These are phyloP conservation scores for Lysandra coridon DNA, from an alignment of 2,888 invertebrate species.

Conservation along the genomic window DNA sequence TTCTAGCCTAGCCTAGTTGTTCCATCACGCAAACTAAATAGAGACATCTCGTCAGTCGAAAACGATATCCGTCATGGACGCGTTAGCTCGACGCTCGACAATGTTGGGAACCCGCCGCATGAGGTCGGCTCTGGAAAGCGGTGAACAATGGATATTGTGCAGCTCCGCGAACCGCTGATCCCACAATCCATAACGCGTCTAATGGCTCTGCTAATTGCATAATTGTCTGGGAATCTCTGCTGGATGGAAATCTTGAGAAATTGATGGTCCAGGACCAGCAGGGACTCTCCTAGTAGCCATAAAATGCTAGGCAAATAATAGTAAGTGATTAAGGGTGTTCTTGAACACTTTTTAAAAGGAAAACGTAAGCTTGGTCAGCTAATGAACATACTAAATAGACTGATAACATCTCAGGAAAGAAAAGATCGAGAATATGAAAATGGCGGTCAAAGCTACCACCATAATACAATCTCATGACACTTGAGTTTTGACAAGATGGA, in stretches of 20 bases:
- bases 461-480: neutral
- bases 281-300: neutral
- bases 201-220: constrained; percentile 26
- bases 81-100: constrained; percentile 45
- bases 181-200: constrained; percentile 53
- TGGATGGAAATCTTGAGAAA: constrained; percentile 12
- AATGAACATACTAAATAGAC: no score
- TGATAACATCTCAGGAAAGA: neutral
- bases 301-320: no score
- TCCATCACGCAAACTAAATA: neutral
- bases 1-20: neutral
- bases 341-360: no score
- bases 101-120: constrained; percentile 69
- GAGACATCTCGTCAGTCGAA: constrained; percentile 14
- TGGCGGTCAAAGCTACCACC: neutral
- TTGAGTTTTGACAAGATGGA: neutral
- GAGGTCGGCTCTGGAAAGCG: constrained; percentile 69
- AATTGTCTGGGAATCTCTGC: constrained; percentile 33
- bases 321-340: no score
- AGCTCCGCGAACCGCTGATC: constrained; percentile 38
- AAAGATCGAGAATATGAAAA: neutral
- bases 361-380: no score
- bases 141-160: constrained; percentile 60
- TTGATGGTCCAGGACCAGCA: neutral
- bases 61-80: constrained; percentile 19